These are phyloP conservation scores for Cantharis rustica DNA, from an alignment of 2,888 invertebrate genomes.

Conservation along the genomic window DNA sequence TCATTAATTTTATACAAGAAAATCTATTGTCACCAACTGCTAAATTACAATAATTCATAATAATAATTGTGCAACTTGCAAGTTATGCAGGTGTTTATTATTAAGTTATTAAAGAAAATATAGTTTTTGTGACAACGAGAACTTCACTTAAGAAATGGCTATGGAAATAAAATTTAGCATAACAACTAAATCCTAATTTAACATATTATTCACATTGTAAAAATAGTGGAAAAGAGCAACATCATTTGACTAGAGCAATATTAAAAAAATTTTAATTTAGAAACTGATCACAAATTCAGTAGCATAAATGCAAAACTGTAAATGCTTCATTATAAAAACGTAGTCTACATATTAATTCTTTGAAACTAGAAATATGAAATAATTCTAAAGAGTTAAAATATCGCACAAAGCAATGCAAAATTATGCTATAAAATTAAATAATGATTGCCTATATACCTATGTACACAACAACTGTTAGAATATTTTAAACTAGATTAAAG, in stretches of 20 bases:
- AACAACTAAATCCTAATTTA: neutral
- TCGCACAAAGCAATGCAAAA: slow-evolving; percentile 39
- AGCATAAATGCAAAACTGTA: neutral
- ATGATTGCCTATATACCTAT: slow-evolving; percentile 22
- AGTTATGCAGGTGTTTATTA: neutral
- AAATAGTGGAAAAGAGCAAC: slow-evolving; percentile 37
- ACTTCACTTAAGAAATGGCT: neutral
- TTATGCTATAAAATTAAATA: slow-evolving; percentile 20
- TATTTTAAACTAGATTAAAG: neutral
- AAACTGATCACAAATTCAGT: neutral
- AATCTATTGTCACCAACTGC: slow-evolving; percentile 49
- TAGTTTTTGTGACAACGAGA: neutral
- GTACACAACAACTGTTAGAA: slow-evolving; percentile 42
- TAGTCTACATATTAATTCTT: slow-evolving; percentile 9
- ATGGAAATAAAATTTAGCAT: neutral
- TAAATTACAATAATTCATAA: slow-evolving; percentile 40
- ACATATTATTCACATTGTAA: slow-evolving; percentile 7
- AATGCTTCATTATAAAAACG: neutral
- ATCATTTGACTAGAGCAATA: slow-evolving; percentile 50
- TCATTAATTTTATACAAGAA: slow-evolving; percentile 47
- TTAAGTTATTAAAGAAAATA: neutral
- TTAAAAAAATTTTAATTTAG: slow-evolving; percentile 12
- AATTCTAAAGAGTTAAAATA: slow-evolving; percentile 29
- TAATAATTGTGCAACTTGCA: neutral
- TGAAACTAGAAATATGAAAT: neutral